Base-by-base conservation (phyloP, 1,140 invertebrate species). In the Solenopsis invicta region DNA sequence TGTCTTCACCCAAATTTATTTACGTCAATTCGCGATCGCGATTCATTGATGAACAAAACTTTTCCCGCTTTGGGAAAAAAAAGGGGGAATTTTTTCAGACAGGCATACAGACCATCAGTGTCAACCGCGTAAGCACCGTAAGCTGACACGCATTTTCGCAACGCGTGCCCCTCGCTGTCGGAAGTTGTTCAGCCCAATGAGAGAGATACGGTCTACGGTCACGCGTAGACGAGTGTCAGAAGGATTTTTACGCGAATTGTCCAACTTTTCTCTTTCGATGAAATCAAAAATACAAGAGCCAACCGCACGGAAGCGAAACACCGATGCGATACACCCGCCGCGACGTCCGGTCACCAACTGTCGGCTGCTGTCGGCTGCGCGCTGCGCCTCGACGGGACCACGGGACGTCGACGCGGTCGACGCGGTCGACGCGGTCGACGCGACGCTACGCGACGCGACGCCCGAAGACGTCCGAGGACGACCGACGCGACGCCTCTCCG, bases 281-380 rank as follows among this genome's bases (percentile, higher is more conserved):
- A n/a, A 45, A n/a, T n/a, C n/a, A n/a, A n/a, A n/a, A n/a, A 0
- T 21, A 9, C 13, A 54, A 45, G 16, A 29, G 45, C 10, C 3
- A 50, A 56, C 48, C 12, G 10, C 52, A 29, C 12, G 37, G n/a
- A 37, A 52, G 21, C 50, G 4, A 10, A 29, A 18, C 34, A 41
- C 21, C 50, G 50, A 54, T 37, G 24, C 87, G 84, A 84, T 89
- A 75, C 75, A 71, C 84, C 80, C 90, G 90, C 92, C 91, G 87
- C 92, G 92, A 93, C 88, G 92, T 88, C 84, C 88, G 87, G 81
- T 87, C 91, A 92, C 84, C 86, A 84, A 93, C 92, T 93, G 88
- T 87, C 81, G 64, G n/a, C n/a, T n/a, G n/a, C n/a, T n/a, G n/a
- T n/a, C n/a, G n/a, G n/a, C n/a, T n/a, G n/a, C n/a, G n/a, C n/a